phyloP scores from a whole-genome alignment of 1,140 invertebrate genomes.

The Drosophila biarmipes region DNA sequence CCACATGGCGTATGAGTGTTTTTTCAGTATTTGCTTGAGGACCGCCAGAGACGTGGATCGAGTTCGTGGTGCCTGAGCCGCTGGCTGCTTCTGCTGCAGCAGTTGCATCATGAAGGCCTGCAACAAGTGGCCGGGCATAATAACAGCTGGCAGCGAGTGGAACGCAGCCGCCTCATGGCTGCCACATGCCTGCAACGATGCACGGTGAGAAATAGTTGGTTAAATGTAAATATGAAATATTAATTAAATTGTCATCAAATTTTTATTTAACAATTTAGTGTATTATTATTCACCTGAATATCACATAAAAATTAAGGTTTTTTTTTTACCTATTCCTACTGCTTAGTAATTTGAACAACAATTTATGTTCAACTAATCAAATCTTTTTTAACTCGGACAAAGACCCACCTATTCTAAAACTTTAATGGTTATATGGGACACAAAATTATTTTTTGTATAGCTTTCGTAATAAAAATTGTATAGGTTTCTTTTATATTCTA shows the following conservation, averaged over 20 bases:
- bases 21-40: slow-evolving; percentile 1
- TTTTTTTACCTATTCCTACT: no score
- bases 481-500: no score
- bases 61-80: slow-evolving; percentile 59
- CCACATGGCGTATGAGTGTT: slow-evolving; percentile 64
- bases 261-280: no score
- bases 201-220: neutral
- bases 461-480: no score
- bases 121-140: slow-evolving; percentile 72
- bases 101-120: slow-evolving; percentile 63
- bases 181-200: slow-evolving; percentile 49
- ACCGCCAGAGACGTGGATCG: slow-evolving; percentile 39
- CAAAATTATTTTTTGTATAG: no score
- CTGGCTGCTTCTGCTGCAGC: slow-evolving; percentile 10
- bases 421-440: no score
- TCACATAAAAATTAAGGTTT: no score
- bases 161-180: slow-evolving; percentile 60
- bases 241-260: neutral
- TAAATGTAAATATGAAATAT: neutral
- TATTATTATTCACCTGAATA: no score
- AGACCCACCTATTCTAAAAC: no score
- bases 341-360: no score
- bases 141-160: slow-evolving; percentile 42
- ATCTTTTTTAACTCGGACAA: no score
- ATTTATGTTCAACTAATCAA: no score